Base-by-base conservation (phyloP, 2,113 vertebrate species). In the Butorides virescens region DNA sequence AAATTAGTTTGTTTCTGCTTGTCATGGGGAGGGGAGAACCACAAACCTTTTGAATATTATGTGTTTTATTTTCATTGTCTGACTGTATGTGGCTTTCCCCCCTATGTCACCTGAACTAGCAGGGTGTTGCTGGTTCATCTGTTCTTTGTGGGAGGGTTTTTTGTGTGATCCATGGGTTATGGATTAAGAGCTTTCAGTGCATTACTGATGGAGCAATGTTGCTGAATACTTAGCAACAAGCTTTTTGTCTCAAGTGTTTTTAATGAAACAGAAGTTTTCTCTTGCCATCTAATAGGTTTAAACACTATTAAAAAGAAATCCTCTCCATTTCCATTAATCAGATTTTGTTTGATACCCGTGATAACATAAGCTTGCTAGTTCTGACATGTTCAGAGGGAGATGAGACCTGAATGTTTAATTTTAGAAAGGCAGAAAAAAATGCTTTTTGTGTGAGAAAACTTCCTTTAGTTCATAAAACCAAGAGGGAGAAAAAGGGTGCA, bases 241-340 rank as follows among this genome's bases (percentile, higher is more conserved):
- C 89, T 84, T 53, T 70, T 83, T 80, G 50, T 95, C 89, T 84
- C 52, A 34, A 93, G 59, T 90, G 46, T 86, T 93, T 93, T 84
- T 89, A 84, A 93, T 74, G 86, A 95, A 93, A 87, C 63, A 86
- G 82, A 90, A 94, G 67, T 95, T 96, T 95, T 81, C 76, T 92
- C 66, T 90, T 94, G 77, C 85, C 22, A 11, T 93, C 77, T 90
- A 88, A 90, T 94, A 74, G 72, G 79, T 91, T 96, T 95, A 96
- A 84, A 88, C 44, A 25, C 72, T 88, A 52, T 88, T 93, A 77
- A 88, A 86, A 92, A 91, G 82, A 95, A 95, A 94, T 95, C 61
- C 71, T 68, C 52, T 88, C 67, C 56, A 83, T 74, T 93, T 94
- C 90, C 56, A 73, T 87, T 97, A 95, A 96, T 92, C 75, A 93